These are phyloP conservation scores for Chydorus sphaericus DNA, from an alignment of 2,888 invertebrate species.

Conservation along the genomic window DNA sequence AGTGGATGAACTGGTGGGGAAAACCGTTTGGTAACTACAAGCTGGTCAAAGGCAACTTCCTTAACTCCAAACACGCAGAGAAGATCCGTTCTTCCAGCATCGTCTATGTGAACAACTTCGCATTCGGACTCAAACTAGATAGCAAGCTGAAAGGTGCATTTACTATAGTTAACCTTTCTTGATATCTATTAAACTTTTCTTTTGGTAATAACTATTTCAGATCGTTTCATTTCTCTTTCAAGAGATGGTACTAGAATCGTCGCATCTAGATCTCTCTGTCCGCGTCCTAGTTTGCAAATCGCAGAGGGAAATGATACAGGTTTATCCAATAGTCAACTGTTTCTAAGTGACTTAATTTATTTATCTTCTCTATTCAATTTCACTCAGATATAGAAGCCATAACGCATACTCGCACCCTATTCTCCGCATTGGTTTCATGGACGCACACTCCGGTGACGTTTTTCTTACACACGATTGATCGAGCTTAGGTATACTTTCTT, in stretches of 20 bases:
- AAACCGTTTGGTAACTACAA: conserved; percentile 83
- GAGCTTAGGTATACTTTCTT: no score
- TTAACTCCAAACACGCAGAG: conserved; percentile 80
- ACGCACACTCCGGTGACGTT: no score
- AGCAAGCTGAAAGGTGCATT: conserved; percentile 73
- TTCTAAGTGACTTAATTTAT: no score
- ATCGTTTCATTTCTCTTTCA: conserved; percentile 88
- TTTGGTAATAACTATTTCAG: conserved; percentile 28
- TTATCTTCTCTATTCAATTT: no score
- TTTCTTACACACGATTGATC: no score
- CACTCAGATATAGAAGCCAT: no score
- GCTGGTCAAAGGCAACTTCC: conserved; percentile 86
- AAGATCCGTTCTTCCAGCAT: conserved; percentile 86
- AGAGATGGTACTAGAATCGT: conserved; percentile 91
- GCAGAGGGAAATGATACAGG: conserved; percentile 95
- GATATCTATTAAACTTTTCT: neutral
- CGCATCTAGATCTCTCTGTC: conserved; percentile 96
- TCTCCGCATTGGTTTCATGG: no score
- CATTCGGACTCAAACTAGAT: conserved; percentile 94
- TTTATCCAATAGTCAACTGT: no score
- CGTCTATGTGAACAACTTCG: conserved; percentile 99
- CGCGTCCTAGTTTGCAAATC: conserved; percentile 92
- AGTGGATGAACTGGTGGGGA: conserved; percentile 98
- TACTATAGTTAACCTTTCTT: neutral
- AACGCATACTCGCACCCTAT: no score